These are phyloP conservation scores for Yponomeuta cagnagella DNA, from an alignment of 2,888 invertebrate species.

Conservation along the genomic window DNA sequence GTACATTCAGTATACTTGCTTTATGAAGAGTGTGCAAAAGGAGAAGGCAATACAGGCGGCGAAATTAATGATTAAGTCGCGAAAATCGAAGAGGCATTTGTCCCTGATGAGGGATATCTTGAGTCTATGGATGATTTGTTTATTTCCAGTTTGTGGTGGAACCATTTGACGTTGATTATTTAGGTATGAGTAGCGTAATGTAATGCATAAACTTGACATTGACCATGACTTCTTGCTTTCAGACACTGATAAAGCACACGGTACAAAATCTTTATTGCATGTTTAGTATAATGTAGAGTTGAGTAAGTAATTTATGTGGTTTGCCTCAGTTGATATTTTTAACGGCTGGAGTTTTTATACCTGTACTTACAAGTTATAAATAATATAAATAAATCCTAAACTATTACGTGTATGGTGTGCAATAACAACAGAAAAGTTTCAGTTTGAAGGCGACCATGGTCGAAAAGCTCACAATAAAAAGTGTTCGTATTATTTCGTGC, in stretches of 20 bases:
- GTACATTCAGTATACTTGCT: conserved; percentile 16
- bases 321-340: too few species aligned
- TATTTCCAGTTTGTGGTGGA: too few species aligned
- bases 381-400: background rate
- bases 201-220: conserved; percentile 6
- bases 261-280: background rate
- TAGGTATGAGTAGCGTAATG: background rate
- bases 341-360: too few species aligned
- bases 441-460: background rate
- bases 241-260: background rate
- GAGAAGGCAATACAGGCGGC: background rate
- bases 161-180: too few species aligned
- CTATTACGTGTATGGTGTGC: background rate
- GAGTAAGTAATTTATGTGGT: background rate
- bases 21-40: background rate
- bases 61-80: too few species aligned
- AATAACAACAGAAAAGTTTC: background rate
- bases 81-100: too few species aligned
- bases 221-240: background rate
- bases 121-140: too few species aligned
- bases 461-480: background rate
- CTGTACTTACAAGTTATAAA: too few species aligned
- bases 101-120: too few species aligned
- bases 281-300: background rate
- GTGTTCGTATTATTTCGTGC: conserved; percentile 16